Evolutionary conservation across 1,140 invertebrate genomes (phyloP), one percentile per base, ranked within the genome.

Genomic region (Phymastichus coffea): DNA sequence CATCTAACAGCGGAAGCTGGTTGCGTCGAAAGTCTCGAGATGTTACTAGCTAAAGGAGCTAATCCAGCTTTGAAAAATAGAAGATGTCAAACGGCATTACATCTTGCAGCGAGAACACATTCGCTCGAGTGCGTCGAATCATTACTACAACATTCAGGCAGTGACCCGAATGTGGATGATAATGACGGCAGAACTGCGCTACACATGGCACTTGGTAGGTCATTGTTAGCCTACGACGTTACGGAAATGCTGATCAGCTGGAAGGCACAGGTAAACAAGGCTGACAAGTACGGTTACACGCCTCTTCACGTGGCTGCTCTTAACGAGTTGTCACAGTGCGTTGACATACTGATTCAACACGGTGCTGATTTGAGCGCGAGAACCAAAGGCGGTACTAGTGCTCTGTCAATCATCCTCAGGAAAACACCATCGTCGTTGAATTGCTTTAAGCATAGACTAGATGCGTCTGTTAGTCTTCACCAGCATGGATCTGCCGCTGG

Each of bases 281-380:
- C 90, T 66, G 93, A 96, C 67, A 88, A 90, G 60, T 94, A 93
- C 67, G 93, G 93, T 0, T 94, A 94, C 71, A 93, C 92, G 0
- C 90, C 93, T 0, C 78, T 96, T 14, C 94, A 95, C 71, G 84
- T 95, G 38, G 92, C 92, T 4, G 91, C 93, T 6, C 73, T 92
- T 0, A 92, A 93, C 70, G 91, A 92, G 26, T 77, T 92, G n/a
- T 89, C 89, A 0, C 87, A 88, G 62, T 92, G 90, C 67, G 91
- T 93, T 0, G 88, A 93, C 70, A 83, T 91, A 37, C 76, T 96
- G 23, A 87, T 95, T 19, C 87, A 88, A 69, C 84, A 91, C 69
- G 92, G 92, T 2, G 91, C 92, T 43, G 89, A 94, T 78, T 86
- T 95, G 0, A 93, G 88, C 7, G 88, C 90, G 0, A 86, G 87